phyloP scores from a whole-genome alignment of 2,113 vertebrate genomes.

The Scatophagus argus region DNA sequence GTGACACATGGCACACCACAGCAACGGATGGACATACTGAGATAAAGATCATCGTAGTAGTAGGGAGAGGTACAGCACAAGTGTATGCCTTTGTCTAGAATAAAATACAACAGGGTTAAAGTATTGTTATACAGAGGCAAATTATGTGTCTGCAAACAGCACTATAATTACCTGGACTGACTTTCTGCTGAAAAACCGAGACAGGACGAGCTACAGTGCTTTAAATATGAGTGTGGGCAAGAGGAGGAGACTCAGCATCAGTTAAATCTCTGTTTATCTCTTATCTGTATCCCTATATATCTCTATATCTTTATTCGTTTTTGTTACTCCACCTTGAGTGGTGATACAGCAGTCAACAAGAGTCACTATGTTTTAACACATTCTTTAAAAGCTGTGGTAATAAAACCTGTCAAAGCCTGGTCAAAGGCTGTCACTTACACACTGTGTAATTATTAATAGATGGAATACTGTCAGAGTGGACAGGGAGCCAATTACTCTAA shows the following conservation, averaged over 20 bases:
- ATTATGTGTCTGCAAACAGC: conserved; percentile 35
- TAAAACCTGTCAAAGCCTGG: conserved; percentile 16
- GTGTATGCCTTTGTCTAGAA: not conserved
- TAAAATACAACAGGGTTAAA: conserved; percentile 12
- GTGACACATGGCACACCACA: conserved; percentile 49
- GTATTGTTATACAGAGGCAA: conserved; percentile 37
- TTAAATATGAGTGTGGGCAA: not conserved
- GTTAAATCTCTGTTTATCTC: not conserved
- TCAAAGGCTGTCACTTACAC: conserved; percentile 29
- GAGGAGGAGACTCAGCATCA: not conserved
- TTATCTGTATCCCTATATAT: no score
- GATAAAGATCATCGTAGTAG: conserved; percentile 16
- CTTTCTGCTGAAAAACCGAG: conserved; percentile 26
- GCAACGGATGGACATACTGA: conserved; percentile 44
- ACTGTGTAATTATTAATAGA: conserved; percentile 63
- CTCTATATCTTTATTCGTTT: no score
- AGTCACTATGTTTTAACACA: not conserved
- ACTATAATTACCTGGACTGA: conserved; percentile 34
- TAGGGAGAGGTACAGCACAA: not conserved
- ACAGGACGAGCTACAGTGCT: not conserved
- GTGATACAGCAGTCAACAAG: conserved; percentile 11
- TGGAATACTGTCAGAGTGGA: conserved; percentile 25
- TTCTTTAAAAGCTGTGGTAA: conserved; percentile 20
- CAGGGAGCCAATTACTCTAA: conserved; percentile 65
- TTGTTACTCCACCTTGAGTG: not conserved